A percentile compares a stretch with the other conserved stretches of the same genome.
These are phyloP conservation scores for Heliconius ethilla DNA, from an alignment of 2,888 invertebrate genomes.

Conservation along the genomic window DNA sequence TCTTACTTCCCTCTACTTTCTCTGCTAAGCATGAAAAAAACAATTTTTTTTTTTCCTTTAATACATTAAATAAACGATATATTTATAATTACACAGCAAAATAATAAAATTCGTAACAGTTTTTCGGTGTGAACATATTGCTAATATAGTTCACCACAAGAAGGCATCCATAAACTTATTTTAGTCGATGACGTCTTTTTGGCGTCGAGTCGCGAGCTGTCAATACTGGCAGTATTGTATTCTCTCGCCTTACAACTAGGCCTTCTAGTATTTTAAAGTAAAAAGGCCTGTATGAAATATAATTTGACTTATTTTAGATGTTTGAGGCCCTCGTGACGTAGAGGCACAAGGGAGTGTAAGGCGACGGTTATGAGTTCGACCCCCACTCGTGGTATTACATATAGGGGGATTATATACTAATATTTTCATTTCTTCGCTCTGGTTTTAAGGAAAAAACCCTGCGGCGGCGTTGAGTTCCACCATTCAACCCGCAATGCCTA, in stretches of 20 bases:
- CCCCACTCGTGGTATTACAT: too few relatives aligned
- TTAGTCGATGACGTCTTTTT: slow-evolving; percentile 59
- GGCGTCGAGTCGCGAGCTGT: slow-evolving; percentile 12
- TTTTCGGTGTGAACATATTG: slow-evolving; percentile 26
- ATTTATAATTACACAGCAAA: background rate
- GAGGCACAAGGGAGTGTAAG: too few relatives aligned
- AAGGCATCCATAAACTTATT: slow-evolving; percentile 58
- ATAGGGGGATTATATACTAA: too few relatives aligned
- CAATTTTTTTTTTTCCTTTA: background rate
- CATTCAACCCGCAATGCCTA: too few relatives aligned
- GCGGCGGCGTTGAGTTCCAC: too few relatives aligned
- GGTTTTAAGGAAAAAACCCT: too few relatives aligned
- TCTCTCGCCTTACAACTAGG: background rate
- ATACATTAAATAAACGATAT: background rate
- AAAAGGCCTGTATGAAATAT: background rate
- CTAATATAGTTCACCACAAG: slow-evolving; percentile 34
- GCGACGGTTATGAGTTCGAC: too few relatives aligned
- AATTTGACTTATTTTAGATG: background rate
- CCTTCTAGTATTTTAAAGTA: background rate
- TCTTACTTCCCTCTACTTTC: background rate
- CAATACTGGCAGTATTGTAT: slow-evolving; percentile 15
- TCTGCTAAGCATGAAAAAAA: background rate
- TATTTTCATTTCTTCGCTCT: too few relatives aligned
- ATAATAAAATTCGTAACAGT: slow-evolving; percentile 4
- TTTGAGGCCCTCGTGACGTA: background rate